A percentile compares a stretch with the other conserved stretches of the same genome.
These are phyloP conservation scores for Pseudolaguvia tuberculata DNA, from an alignment of 2,113 vertebrate species.

Conservation along the genomic window DNA sequence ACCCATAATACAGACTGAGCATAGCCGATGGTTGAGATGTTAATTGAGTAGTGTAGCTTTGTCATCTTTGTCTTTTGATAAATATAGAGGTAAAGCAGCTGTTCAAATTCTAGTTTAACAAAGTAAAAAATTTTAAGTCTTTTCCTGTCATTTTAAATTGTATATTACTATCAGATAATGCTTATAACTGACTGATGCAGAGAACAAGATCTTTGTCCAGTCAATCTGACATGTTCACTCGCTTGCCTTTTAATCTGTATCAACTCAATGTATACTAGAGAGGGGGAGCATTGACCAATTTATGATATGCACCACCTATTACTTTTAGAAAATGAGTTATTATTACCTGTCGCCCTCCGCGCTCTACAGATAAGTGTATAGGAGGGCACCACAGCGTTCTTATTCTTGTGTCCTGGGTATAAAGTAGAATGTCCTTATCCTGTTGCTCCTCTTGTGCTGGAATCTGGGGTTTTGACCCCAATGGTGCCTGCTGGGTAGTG, in stretches of 20 bases:
- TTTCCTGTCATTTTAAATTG: too few species aligned
- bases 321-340: not conserved
- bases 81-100: not conserved
- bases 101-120: too few species aligned
- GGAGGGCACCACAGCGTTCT: not conserved
- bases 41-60: not conserved
- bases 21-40: not conserved
- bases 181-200: too few species aligned
- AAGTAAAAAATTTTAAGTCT: too few species aligned
- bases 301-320: not conserved
- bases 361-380: not conserved
- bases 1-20: not conserved
- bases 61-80: not conserved
- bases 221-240: not conserved
- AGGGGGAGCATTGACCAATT: not conserved
- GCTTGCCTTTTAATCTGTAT: not conserved
- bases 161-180: not conserved
- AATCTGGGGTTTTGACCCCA: slow-evolving; percentile 3
- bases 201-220: not conserved
- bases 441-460: not conserved
- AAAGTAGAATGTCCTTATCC: slow-evolving; percentile 14
- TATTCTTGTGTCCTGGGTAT: slow-evolving; percentile 6
- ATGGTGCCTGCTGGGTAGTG: not conserved
- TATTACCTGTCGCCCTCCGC: slow-evolving; percentile 39
- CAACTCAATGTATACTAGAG: not conserved